Evolutionary conservation across 2,797 vertebrate genomes (phyloP).

Genomic region (Halcyon badia): DNA sequence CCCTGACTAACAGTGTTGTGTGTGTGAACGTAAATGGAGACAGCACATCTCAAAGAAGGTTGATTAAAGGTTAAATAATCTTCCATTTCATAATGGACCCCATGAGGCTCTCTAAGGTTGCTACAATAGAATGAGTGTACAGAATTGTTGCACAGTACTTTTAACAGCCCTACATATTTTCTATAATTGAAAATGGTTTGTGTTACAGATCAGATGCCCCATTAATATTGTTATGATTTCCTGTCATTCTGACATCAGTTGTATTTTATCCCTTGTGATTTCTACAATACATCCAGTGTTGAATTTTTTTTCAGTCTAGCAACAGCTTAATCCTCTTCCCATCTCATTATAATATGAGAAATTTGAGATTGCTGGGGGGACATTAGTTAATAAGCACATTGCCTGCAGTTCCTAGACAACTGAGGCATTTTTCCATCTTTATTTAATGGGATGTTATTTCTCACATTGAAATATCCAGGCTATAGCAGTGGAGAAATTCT

Average conservation of each 20-base stretch:
- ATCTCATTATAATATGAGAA: conserved; percentile 6
- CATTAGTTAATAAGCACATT: neutral
- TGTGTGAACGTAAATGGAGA: neutral
- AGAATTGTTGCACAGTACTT: neutral
- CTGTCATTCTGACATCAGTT: neutral
- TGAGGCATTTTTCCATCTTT: neutral
- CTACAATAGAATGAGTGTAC: neutral
- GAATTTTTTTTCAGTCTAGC: neutral
- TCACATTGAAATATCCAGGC: neutral
- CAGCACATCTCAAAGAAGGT: neutral
- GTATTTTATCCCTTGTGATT: neutral
- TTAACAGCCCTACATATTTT: neutral
- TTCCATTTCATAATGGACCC: neutral
- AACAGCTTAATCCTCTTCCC: conserved; percentile 24
- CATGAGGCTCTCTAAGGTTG: neutral
- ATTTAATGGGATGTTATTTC: conserved; percentile 15
- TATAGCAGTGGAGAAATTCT: neutral
- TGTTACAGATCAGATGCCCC: conserved; percentile 13
- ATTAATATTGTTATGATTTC: conserved; percentile 9
- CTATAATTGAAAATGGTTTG: neutral
- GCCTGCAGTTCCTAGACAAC: neutral
- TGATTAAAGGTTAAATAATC: conserved; percentile 18
- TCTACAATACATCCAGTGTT: neutral
- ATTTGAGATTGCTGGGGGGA: neutral
- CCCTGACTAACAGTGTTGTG: neutral